phyloP scores from a whole-genome alignment of 2,113 vertebrate species.

The Rhea americana region DNA sequence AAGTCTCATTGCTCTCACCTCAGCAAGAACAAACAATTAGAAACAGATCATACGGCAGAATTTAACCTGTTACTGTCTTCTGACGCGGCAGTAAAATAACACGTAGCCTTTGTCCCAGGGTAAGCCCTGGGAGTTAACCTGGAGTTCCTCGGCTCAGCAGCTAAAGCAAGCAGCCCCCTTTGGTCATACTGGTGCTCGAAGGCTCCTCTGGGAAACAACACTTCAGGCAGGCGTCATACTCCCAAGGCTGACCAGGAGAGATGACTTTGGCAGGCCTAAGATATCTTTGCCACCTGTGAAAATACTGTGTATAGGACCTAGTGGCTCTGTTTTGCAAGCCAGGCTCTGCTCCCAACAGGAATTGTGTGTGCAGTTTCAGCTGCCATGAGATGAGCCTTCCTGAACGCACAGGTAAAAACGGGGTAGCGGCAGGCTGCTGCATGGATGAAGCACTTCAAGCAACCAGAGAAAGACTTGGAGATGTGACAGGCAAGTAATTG shows the following conservation, averaged over 20 bases:
- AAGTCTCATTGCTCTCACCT: conserved; percentile 6
- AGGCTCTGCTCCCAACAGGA: background rate
- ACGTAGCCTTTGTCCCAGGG: background rate
- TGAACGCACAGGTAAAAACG: rapidly evolving
- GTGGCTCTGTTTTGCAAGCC: background rate
- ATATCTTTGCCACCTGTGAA: rapidly evolving
- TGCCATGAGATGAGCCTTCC: background rate
- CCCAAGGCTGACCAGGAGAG: rapidly evolving
- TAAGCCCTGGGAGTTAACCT: background rate
- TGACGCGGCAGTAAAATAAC: background rate
- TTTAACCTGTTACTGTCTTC: conserved; percentile 2
- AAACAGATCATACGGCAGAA: background rate
- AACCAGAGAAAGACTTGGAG: background rate
- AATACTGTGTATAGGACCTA: background rate
- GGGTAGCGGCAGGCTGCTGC: rapidly evolving
- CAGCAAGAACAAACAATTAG: conserved; percentile 32
- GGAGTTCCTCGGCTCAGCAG: background rate
- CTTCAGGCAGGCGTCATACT: background rate
- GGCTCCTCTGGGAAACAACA: background rate
- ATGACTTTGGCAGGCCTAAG: background rate
- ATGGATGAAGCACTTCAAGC: background rate
- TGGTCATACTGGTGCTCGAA: background rate
- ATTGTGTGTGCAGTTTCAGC: rapidly evolving
- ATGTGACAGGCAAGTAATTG: background rate
- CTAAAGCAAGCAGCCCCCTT: background rate